phyloP scores from a whole-genome alignment of 2,888 invertebrate genomes.

The Leptura quadrifasciata region DNA sequence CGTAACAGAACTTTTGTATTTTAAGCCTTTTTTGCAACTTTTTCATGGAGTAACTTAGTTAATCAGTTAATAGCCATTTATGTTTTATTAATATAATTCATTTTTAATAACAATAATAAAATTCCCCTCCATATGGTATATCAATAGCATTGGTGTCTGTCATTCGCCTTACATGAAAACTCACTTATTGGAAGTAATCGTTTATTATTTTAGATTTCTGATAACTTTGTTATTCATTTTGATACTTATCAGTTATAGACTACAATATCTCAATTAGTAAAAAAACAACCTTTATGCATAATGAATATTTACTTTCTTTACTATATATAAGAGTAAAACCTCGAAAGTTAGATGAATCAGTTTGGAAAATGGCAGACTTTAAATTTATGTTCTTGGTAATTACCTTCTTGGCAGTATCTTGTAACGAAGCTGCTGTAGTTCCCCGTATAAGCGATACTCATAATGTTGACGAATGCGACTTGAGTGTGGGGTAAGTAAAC shows the following conservation, averaged over 20 bases:
- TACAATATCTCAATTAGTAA: not conserved
- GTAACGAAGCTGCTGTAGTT: not conserved
- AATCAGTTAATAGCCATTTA: no score
- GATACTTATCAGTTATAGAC: not conserved
- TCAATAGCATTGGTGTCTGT: not conserved
- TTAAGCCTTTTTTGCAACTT: no score
- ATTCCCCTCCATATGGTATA: no score
- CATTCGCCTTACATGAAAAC: not conserved
- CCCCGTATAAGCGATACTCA: not conserved
- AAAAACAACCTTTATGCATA: not conserved
- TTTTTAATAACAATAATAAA: no score
- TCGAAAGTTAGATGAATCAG: not conserved
- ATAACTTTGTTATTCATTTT: not conserved
- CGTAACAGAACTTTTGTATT: no score
- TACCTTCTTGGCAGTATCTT: not conserved
- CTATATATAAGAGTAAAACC: not conserved
- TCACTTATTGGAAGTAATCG: not conserved
- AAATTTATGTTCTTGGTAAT: not conserved
- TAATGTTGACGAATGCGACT: slow-evolving; percentile 10
- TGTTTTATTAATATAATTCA: no score
- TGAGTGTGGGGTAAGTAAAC: not conserved
- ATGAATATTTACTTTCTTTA: not conserved
- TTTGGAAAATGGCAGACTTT: not conserved
- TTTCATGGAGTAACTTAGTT: no score
- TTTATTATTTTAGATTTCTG: not conserved